Conservation (phyloP, 2,113 vertebrate species). For the Platanista minor region DNA sequence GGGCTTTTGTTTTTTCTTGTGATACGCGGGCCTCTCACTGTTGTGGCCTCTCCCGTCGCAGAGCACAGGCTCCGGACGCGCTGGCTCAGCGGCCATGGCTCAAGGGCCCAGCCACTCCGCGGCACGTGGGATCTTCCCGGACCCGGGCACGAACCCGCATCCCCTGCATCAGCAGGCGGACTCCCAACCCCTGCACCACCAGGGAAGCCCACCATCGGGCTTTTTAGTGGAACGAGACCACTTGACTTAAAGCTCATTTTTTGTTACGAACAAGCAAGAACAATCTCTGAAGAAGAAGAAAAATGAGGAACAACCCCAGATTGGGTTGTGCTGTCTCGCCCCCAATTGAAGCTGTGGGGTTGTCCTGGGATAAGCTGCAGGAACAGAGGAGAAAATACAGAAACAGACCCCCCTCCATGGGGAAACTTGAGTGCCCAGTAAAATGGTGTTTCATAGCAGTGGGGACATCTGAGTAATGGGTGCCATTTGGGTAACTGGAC, state of each 20-base stretch:
- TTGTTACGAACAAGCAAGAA: no score
- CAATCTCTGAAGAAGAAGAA: background rate
- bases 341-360: background rate
- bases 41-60: no score
- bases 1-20: no score
- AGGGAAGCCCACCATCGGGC: no score
- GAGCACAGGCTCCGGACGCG: no score
- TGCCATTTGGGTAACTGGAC: background rate
- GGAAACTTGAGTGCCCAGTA: background rate
- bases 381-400: background rate
- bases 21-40: no score
- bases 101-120: no score
- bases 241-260: background rate
- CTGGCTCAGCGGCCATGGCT: no score
- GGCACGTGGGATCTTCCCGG: no score
- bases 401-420: background rate
- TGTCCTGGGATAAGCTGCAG: background rate
- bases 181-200: no score
- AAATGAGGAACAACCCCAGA: background rate
- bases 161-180: no score
- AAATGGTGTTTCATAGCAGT: background rate
- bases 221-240: background rate
- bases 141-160: no score
- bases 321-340: background rate
- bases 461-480: background rate